A percentile compares a stretch with the other conserved stretches of the same genome.
Evolutionary conservation across 2,797 vertebrate species (phyloP).

Genomic region (Varecia variegata): DNA sequence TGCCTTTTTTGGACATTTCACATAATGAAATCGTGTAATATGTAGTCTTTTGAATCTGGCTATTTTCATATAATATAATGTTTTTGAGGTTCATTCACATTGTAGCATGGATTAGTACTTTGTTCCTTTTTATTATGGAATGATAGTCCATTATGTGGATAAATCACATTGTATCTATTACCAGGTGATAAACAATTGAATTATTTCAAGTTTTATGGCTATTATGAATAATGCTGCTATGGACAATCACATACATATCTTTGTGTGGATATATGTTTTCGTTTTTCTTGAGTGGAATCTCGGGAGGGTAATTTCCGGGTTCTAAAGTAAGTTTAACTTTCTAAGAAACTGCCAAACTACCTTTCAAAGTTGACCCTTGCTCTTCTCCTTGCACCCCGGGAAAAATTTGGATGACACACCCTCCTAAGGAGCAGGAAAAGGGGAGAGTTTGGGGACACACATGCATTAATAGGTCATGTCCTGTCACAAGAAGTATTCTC

Average conservation of each 20-base stretch:
- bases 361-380: neutral
- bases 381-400: neutral
- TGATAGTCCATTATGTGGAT: neutral
- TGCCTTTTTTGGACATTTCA: neutral
- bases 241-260: neutral
- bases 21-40: neutral
- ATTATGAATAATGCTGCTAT: neutral
- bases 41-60: neutral
- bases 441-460: neutral
- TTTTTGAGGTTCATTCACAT: neutral
- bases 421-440: neutral
- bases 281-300: neutral
- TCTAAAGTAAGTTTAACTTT: neutral
- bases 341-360: conserved; percentile 9
- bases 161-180: neutral
- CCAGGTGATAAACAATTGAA: neutral
- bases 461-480: neutral
- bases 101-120: neutral
- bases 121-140: neutral
- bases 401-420: neutral
- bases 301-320: neutral
- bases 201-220: neutral
- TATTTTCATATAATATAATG: neutral
- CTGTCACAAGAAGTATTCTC: neutral
- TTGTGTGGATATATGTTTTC: neutral